Conservation (phyloP, 2,888 invertebrate species). For the Stictocephala bisonia region DNA sequence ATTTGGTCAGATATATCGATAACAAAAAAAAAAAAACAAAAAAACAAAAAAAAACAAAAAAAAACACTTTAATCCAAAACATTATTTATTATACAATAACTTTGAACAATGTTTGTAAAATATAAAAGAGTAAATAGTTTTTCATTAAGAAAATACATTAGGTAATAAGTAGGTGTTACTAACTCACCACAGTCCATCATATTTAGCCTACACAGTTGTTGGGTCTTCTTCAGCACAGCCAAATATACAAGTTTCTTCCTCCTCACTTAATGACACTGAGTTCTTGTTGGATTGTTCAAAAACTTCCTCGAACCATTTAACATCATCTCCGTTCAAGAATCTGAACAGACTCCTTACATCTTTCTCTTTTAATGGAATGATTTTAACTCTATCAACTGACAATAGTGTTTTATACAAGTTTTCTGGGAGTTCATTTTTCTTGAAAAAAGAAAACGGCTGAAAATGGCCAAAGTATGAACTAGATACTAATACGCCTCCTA, state of each 20-base stretch:
- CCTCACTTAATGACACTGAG: not conserved
- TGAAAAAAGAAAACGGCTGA: slow-evolving; percentile 35
- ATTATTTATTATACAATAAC: no score
- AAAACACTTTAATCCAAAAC: no score
- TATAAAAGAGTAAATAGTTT: no score
- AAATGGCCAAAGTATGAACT: slow-evolving; percentile 24
- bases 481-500: slow-evolving; percentile 25
- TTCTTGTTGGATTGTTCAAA: not conserved
- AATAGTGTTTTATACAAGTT: slow-evolving; percentile 16
- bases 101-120: no score
- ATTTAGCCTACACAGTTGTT: not conserved
- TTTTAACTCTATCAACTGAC: slow-evolving; percentile 29
- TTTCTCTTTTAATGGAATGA: slow-evolving; percentile 34
- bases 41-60: no score
- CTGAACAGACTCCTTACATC: slow-evolving; percentile 35
- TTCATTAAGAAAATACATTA: no score
- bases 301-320: slow-evolving; percentile 39
- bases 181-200: no score
- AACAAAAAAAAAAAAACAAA: no score
- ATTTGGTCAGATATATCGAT: no score
- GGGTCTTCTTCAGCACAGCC: not conserved
- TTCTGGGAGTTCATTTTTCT: slow-evolving; percentile 18
- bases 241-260: not conserved
- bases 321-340: slow-evolving; percentile 25
- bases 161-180: not conserved